Evolutionary conservation across 2,888 invertebrate genomes (phyloP), one percentile per base, ranked within the genome.

Genomic region (Geophilus truncorum): DNA sequence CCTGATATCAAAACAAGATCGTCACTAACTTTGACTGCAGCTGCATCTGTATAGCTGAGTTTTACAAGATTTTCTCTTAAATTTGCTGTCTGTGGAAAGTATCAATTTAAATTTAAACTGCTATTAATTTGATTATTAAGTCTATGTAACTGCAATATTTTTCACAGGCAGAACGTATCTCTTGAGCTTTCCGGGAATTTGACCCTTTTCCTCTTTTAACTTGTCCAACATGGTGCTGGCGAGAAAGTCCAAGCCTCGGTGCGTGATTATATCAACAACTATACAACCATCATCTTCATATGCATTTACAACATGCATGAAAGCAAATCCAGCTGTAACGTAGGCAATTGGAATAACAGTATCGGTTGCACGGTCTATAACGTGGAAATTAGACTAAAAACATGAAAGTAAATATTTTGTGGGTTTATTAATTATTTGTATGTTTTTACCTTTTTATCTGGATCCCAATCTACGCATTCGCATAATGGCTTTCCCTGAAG

Each of bases 221-320:
- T 85, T 84, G 40, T 85, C 82, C n/a, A 88, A 81, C 80, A 84
- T 84, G 78, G 87, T 83, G 21, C 85, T 84, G 25, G 86, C 85
- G 30, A 88, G 80, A n/a, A 88, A 84, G 18, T 85, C 85, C 0
- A 85, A 85, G 76, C 85, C 85, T 30, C 87, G 85, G 82, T 87
- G 86, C 1, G 85, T 86, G 25, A 87, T 83, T 34, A 88, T 82
- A 83, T 88, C 88, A 3, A 87, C 84, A 21, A 87, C 82, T 25
- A 82, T 0, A 21, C 87, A 86, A 2, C 85, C 87, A 81, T 88
- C 86, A 57, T 87, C 87, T 84, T 90, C 90, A 83, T 87, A 90
- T 5, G 89, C 86, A 84, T 90, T 90, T 79, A 89, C 87, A 82
- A 88, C 88, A 84, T 90, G 90, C 84, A 89, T 89, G 25, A 87